These are phyloP conservation scores for Episyrphus balteatus DNA, from an alignment of 1,140 invertebrate species.

Conservation along the genomic window DNA sequence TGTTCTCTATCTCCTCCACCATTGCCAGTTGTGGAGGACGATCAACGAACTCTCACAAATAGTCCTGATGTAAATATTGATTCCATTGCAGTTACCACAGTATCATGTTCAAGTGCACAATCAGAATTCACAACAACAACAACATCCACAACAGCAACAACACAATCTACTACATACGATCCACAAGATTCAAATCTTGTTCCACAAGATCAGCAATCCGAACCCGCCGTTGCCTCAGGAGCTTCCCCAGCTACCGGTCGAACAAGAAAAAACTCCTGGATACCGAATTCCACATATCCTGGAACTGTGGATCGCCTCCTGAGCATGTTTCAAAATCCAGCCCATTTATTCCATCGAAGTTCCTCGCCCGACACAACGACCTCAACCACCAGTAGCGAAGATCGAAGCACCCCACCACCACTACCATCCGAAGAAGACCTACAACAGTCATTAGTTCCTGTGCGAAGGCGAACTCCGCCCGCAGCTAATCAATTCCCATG, in stretches of 20 bases:
- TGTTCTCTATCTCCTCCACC: constrained; percentile 7
- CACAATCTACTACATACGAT: background rate
- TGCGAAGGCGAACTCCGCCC: constrained; percentile 6
- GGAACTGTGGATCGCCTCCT: constrained; percentile 44
- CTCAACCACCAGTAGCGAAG: background rate
- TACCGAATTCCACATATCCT: constrained; percentile 38
- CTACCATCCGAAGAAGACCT: background rate
- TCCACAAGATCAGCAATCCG: background rate
- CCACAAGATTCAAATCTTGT: background rate
- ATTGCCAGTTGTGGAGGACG: constrained; percentile 28
- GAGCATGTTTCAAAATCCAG: constrained; percentile 44
- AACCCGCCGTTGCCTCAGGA: constrained; percentile 14
- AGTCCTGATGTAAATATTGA: constrained; percentile 19
- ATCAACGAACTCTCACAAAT: constrained; percentile 33
- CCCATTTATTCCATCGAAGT: constrained; percentile 39
- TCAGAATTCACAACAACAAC: background rate
- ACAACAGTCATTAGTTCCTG: constrained; percentile 1
- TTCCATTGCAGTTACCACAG: constrained; percentile 3
- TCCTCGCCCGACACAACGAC: constrained; percentile 25
- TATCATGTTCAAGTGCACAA: background rate
- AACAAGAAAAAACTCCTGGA: constrained; percentile 45
- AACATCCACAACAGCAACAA: background rate
- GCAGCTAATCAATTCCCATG: constrained; percentile 9
- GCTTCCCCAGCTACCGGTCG: constrained; percentile 12
- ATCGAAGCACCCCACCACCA: constrained; percentile 2